Conservation (phyloP, 2,113 vertebrate genomes). For the Sorex fumeus region DNA sequence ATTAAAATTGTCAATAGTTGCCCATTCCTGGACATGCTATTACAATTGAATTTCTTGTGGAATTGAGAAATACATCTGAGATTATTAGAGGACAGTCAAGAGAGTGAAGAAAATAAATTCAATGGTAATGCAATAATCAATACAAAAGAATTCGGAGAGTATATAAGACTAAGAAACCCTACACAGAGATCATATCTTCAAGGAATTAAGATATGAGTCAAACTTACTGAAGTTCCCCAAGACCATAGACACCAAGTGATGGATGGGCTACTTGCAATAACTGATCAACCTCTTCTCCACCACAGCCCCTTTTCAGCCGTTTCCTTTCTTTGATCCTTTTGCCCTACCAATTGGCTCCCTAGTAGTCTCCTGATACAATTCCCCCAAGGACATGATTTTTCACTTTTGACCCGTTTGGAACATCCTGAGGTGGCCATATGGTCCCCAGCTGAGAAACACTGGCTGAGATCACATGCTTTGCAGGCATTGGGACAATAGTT, state of each 20-base stretch:
- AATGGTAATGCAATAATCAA: no score
- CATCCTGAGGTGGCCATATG: no score
- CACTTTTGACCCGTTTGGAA: no score
- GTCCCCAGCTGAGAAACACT: no score
- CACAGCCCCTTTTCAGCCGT: no score
- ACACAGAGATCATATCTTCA: not conserved
- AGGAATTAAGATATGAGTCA: not conserved
- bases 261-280: rapidly evolving
- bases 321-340: no score
- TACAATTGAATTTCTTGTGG: not conserved
- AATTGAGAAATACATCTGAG: not conserved
- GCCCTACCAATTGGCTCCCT: no score
- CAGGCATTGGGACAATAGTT: no score
- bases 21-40: not conserved
- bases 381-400: no score
- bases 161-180: not conserved
- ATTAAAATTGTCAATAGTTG: not conserved
- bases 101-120: not conserved
- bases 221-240: not conserved
- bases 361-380: no score
- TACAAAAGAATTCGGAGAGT: not conserved
- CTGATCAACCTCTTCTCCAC: no score
- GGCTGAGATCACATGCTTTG: no score
- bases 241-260: not conserved
- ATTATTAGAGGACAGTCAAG: not conserved